These are phyloP conservation scores for Aphidius ervi DNA, from an alignment of 1,140 invertebrate genomes.

Conservation along the genomic window DNA sequence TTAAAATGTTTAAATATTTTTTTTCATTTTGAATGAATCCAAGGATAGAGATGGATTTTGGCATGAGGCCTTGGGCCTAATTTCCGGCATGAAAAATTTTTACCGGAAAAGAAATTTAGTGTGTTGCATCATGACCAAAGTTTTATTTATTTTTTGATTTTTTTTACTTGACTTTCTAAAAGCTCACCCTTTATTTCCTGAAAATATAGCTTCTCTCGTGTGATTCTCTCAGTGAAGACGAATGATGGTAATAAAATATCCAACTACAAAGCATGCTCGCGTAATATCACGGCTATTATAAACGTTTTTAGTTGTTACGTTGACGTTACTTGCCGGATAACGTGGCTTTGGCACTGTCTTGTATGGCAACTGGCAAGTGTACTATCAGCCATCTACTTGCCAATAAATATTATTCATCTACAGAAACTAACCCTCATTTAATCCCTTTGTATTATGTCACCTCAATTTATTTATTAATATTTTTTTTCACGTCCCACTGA, in stretches of 20 bases:
- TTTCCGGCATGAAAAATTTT: constrained; percentile 28
- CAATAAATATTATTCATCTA: constrained; percentile 31
- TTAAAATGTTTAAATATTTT: background rate
- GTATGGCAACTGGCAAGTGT: constrained; percentile 16
- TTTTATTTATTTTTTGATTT: constrained; percentile 15
- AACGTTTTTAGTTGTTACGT: constrained; percentile 41
- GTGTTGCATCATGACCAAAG: constrained; percentile 33
- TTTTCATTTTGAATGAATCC: background rate
- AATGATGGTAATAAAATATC: constrained; percentile 41
- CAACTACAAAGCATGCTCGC: constrained; percentile 27
- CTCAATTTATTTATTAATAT: too few relatives aligned
- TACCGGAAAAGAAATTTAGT: constrained; percentile 36
- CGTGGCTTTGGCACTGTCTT: constrained; percentile 39
- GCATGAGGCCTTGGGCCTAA: constrained; percentile 19
- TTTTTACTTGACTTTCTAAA: background rate
- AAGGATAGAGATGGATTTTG: constrained; percentile 19
- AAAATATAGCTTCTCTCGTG: background rate
- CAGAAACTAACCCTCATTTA: too few relatives aligned
- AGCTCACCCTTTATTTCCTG: background rate
- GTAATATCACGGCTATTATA: constrained; percentile 41
- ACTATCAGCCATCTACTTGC: constrained; percentile 35
- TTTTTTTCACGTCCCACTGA: too few relatives aligned
- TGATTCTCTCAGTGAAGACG: constrained; percentile 29
- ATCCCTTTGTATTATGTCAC: too few relatives aligned
- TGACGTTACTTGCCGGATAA: constrained; percentile 35